Evolutionary conservation across 2,888 invertebrate genomes (phyloP).

Genomic region (Dynastes grantii): DNA sequence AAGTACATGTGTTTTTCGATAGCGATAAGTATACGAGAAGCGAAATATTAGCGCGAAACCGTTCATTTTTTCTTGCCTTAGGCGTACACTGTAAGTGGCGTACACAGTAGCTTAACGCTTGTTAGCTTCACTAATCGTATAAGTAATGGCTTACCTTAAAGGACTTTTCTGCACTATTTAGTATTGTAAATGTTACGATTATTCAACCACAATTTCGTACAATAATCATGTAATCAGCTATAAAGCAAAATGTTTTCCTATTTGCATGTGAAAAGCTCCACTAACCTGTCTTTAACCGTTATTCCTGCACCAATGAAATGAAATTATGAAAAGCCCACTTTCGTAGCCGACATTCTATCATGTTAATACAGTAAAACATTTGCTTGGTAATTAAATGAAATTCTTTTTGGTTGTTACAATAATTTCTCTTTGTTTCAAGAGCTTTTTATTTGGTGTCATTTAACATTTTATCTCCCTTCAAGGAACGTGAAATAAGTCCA

Average conservation of each 20-base stretch:
- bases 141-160: constrained; percentile 21
- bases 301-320: no score
- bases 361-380: no score
- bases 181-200: not conserved
- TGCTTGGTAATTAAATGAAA: no score
- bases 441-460: no score
- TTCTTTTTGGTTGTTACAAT: no score
- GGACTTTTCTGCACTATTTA: not conserved
- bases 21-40: not conserved
- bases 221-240: not conserved
- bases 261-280: no score
- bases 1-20: not conserved
- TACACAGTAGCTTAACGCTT: constrained; percentile 19
- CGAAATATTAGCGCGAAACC: not conserved
- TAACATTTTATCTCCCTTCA: no score
- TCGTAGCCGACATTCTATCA: no score
- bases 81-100: not conserved
- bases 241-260: not conserved
- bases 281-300: no score
- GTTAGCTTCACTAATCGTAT: constrained; percentile 12
- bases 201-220: not conserved
- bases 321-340: no score
- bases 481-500: no score
- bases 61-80: not conserved
- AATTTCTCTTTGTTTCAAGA: no score